These are phyloP conservation scores for Paragorgia papillata DNA, from an alignment of 92 coral and sea anemone species.

Conservation along the genomic window DNA sequence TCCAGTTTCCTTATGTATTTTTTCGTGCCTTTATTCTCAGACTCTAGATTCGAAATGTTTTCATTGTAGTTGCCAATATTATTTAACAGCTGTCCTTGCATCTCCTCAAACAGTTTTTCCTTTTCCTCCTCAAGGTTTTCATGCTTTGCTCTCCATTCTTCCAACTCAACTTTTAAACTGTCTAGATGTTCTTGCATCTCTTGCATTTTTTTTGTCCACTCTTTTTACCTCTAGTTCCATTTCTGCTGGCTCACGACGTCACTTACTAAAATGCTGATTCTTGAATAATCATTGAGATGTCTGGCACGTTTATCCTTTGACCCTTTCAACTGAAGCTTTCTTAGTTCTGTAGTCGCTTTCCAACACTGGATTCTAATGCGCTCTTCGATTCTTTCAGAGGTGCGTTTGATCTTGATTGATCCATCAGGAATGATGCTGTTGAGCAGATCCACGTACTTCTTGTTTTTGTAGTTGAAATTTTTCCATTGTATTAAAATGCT, in stretches of 20 bases:
- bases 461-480: not conserved
- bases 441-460: constrained; percentile 32
- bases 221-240: constrained; percentile 37
- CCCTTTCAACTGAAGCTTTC: constrained; percentile 32
- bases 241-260: constrained; percentile 37
- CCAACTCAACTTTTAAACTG: constrained; percentile 41
- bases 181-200: constrained; percentile 45
- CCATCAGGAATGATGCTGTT: constrained; percentile 45
- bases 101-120: constrained; percentile 54
- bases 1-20: constrained; percentile 41
- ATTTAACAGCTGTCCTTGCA: constrained; percentile 18
- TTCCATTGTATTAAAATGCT: constrained; percentile 33
- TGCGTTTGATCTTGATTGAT: constrained; percentile 40
- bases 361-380: constrained; percentile 26
- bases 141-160: constrained; percentile 50
- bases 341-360: constrained; percentile 2
- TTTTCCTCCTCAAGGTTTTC: constrained; percentile 52
- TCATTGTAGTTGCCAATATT: not conserved
- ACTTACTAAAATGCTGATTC: constrained; percentile 45
- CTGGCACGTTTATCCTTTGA: constrained; percentile 17
- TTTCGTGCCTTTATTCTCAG: constrained; percentile 40
- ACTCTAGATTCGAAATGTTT: constrained; percentile 28
- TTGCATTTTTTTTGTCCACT: constrained; percentile 10
- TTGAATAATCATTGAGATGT: constrained; percentile 43
- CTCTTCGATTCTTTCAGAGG: constrained; percentile 26